Evolutionary conservation across 2,797 vertebrate species (phyloP).

Genomic region (Acanthornis magna): DNA sequence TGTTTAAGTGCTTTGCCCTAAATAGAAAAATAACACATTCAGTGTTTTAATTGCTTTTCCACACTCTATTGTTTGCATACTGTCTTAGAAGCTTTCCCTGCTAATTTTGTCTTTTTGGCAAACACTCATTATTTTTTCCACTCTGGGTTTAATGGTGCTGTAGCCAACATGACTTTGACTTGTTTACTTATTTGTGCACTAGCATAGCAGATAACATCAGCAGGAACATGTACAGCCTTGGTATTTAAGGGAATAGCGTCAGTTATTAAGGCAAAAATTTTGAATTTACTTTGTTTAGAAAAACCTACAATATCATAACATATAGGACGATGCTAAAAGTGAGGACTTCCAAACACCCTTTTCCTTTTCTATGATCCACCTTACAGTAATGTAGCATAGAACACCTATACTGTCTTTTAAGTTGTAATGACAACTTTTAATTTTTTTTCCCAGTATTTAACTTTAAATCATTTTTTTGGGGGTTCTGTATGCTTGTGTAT

Average conservation of each 20-base stretch:
- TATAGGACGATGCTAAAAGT: background rate
- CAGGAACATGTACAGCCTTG: constrained; percentile 47
- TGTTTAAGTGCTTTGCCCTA: constrained; percentile 46
- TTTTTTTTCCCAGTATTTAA: background rate
- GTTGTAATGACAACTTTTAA: background rate
- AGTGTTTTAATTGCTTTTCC: constrained; percentile 71
- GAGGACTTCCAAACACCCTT: background rate
- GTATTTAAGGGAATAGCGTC: constrained; percentile 49
- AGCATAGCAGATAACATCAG: constrained; percentile 64
- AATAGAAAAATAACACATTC: constrained; percentile 60
- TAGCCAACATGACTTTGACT: constrained; percentile 56
- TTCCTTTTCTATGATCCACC: background rate
- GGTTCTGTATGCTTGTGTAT: background rate
- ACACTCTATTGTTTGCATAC: constrained; percentile 67
- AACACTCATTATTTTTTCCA: constrained; percentile 66
- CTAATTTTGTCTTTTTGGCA: constrained; percentile 70
- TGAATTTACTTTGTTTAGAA: background rate
- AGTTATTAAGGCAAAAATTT: constrained; percentile 19
- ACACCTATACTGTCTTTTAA: background rate
- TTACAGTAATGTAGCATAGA: background rate
- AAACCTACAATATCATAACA: background rate
- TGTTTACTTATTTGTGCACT: constrained; percentile 70
- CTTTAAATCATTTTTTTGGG: background rate
- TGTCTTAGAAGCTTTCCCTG: constrained; percentile 56
- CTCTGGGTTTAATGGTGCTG: constrained; percentile 36